Evolutionary conservation across 2,888 invertebrate species (phyloP).

Genomic region (Latheticus oryzae): DNA sequence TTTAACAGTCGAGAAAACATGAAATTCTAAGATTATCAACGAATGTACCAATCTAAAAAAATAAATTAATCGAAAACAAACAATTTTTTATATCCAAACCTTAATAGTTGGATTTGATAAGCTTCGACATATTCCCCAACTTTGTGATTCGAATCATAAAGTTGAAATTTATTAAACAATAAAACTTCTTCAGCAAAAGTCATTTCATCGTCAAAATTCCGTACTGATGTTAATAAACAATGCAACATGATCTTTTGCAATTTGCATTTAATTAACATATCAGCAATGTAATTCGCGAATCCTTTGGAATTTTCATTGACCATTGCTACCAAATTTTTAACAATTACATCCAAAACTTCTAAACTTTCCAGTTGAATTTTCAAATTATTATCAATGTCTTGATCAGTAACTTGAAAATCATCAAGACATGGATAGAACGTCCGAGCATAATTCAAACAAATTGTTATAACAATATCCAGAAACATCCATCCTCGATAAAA

Average conservation of each 20-base stretch:
- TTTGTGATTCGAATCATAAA: constrained; percentile 69
- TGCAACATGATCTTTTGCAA: constrained; percentile 86
- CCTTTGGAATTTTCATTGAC: constrained; percentile 82
- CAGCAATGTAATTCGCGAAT: constrained; percentile 81
- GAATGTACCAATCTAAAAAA: constrained; percentile 74
- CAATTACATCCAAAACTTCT: constrained; percentile 78
- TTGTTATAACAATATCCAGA: constrained; percentile 79
- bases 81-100: constrained; percentile 57
- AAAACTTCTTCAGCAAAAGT: constrained; percentile 82
- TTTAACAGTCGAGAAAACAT: constrained; percentile 66
- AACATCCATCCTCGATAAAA: constrained; percentile 83
- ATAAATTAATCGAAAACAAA: constrained; percentile 31
- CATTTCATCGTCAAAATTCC: constrained; percentile 70
- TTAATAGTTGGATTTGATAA: constrained; percentile 75
- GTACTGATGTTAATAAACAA: constrained; percentile 81
- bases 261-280: constrained; percentile 80
- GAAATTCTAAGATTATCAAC: constrained; percentile 80
- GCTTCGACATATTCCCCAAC: constrained; percentile 75
- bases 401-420: constrained; percentile 66
- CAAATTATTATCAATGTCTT: constrained; percentile 79
- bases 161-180: constrained; percentile 76
- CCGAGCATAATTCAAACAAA: constrained; percentile 83
- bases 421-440: constrained; percentile 82
- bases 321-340: constrained; percentile 78
- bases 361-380: constrained; percentile 82